Evolutionary conservation across 2,797 vertebrate species (phyloP).

Genomic region (Sebastes iracundus): DNA sequence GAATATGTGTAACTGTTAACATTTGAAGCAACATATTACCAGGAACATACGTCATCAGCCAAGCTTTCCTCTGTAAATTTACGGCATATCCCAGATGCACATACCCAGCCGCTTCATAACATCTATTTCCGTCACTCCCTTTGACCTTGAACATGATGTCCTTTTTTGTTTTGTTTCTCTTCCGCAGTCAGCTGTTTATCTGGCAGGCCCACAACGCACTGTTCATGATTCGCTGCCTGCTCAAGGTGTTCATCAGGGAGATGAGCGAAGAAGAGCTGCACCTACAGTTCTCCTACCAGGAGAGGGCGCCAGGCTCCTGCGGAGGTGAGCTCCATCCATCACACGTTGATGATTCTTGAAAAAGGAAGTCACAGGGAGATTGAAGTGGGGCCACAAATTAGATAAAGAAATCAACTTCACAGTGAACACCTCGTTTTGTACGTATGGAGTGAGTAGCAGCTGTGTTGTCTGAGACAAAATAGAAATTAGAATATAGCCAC

Average conservation of each 20-base stretch:
- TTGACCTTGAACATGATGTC: neutral
- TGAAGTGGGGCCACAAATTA: neutral
- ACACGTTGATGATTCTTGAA: neutral
- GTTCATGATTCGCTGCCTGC: conserved; percentile 95
- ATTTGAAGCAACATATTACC: neutral
- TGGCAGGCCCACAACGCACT: conserved; percentile 98
- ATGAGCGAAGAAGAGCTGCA: conserved; percentile 94
- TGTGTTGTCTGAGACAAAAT: neutral
- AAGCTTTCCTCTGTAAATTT: neutral
- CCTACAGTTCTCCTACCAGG: conserved; percentile 92
- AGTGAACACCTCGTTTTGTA: neutral
- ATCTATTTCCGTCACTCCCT: neutral
- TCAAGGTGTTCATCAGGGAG: conserved; percentile 94
- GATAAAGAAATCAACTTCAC: neutral
- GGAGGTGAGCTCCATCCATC: conserved; percentile 77
- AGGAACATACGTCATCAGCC: neutral
- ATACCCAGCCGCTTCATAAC: neutral
- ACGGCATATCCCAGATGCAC: neutral
- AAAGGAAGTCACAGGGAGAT: neutral
- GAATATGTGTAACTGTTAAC: neutral
- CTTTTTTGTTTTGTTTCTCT: conserved; percentile 57
- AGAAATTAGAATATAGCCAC: conserved; percentile 9
- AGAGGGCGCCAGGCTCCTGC: conserved; percentile 87
- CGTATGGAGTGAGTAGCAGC: neutral
- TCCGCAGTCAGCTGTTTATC: conserved; percentile 95